Evolutionary conservation across 2,888 invertebrate species (phyloP), one percentile per base, ranked within the genome.

Genomic region (Prosopocoilus inquinatus): DNA sequence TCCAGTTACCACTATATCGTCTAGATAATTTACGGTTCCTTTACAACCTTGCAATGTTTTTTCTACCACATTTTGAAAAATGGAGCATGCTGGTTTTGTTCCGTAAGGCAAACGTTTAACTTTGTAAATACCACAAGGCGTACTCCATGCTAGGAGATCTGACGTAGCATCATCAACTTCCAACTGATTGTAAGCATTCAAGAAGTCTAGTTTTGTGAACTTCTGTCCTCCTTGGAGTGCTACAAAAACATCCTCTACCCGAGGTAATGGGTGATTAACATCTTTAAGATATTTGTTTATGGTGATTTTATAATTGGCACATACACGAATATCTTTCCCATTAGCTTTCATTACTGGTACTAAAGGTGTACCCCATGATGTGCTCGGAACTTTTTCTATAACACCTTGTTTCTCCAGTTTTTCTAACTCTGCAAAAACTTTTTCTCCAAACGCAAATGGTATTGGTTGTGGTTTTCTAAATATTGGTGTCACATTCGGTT

Each of bases 31-130:
- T 12, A 61, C 57, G 5, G 53, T 55, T 5, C 63, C 58, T 7
- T 43, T 55, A 3, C 53, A 32, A 5, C 65, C 61, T 20, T 60
- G 57, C 12, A 67, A 57, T 2, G 60, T 45, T 32, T 62, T 64
- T 32, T 65, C 62, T 2, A 64, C 53, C n/a, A n/a, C n/a, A n/a
- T 67, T 67, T 51, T 76, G 74, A 57, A 76, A 76, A 35, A 74
- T 72, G 1, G 71, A 68, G 13, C 73, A 70, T 1, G 71, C 63
- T 0, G 74, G 70, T 53, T 72, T 75, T n/a, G 71, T 64, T 1
- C 72, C 73, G 64, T 68, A 74, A 1, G 74, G 74, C 32, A 74
- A 48, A 48, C 73, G 69, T 0, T 70, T 70, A 67, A 70, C 67
- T 59, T 70, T 61, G 49, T 60, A 70, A 36, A 70, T 67, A 1